These are phyloP conservation scores for rabbit (Oryctolagus cuniculus) DNA, from an alignment of 2,113 vertebrate species.

Conservation along the genomic window DNA sequence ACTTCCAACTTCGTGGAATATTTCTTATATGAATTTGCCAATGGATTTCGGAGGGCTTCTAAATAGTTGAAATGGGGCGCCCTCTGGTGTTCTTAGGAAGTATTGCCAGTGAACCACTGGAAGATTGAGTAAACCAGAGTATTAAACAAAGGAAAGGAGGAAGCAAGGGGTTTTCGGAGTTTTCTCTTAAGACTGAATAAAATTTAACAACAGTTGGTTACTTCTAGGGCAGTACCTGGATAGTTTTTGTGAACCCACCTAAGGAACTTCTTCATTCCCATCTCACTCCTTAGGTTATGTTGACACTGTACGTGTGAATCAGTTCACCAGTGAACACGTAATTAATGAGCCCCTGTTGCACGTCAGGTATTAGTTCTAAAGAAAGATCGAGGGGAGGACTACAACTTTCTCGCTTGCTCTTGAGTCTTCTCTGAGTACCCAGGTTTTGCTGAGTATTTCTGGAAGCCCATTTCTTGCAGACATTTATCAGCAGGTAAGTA, in stretches of 20 bases:
- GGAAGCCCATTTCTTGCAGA: not conserved
- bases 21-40: constrained; percentile 25
- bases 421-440: not conserved
- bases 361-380: not conserved
- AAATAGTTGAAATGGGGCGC: constrained; percentile 72
- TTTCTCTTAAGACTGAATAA: not conserved
- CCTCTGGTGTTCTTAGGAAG: constrained; percentile 85
- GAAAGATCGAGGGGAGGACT: not conserved
- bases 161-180: not conserved
- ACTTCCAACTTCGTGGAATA: constrained; percentile 53
- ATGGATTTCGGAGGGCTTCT: not conserved
- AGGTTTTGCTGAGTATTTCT: not conserved
- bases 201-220: not conserved
- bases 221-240: not conserved
- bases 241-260: not conserved
- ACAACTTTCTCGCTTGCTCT: not conserved
- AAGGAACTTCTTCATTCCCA: not conserved
- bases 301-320: not conserved
- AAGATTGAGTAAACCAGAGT: not conserved
- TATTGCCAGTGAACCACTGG: constrained; percentile 46
- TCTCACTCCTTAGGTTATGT: not conserved
- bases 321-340: not conserved
- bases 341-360: not conserved
- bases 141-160: not conserved
- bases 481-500: not conserved